Evolutionary conservation across 2,888 invertebrate species (phyloP).

Genomic region (Mesorhabditis spiculigera): DNA sequence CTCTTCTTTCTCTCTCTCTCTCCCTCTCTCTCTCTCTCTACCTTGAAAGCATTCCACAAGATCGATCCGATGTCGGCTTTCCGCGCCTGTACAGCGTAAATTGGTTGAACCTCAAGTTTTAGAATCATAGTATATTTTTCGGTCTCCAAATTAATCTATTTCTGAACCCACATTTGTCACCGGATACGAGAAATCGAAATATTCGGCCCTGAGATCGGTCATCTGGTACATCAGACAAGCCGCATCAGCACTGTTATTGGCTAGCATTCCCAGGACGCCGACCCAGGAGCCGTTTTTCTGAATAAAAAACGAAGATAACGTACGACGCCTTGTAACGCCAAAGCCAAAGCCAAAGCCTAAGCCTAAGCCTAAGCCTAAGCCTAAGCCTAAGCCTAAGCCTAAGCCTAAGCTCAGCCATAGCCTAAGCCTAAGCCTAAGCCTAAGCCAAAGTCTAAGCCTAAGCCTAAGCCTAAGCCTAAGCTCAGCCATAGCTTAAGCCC

Average conservation of each 20-base stretch:
- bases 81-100: slow-evolving; percentile 26
- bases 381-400: too few species aligned
- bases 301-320: background rate
- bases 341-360: too few species aligned
- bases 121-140: background rate
- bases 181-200: slow-evolving; percentile 41
- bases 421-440: too few species aligned
- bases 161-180: slow-evolving; percentile 28
- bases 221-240: slow-evolving; percentile 39
- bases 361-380: too few species aligned
- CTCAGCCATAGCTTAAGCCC: too few species aligned
- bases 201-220: slow-evolving; percentile 30
- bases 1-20: too few species aligned
- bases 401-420: too few species aligned
- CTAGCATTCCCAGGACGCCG: slow-evolving; percentile 41
- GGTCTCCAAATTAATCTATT: background rate
- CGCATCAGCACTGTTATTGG: slow-evolving; percentile 41
- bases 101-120: slow-evolving; percentile 29
- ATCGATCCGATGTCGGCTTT: slow-evolving; percentile 25
- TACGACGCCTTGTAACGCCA: too few species aligned
- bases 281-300: slow-evolving; percentile 26
- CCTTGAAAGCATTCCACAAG: slow-evolving; percentile 45
- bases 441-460: too few species aligned
- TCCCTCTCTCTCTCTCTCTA: background rate
- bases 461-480: too few species aligned